phyloP scores from a whole-genome alignment of 1,140 invertebrate species.

The Anadara kagoshimensis region DNA sequence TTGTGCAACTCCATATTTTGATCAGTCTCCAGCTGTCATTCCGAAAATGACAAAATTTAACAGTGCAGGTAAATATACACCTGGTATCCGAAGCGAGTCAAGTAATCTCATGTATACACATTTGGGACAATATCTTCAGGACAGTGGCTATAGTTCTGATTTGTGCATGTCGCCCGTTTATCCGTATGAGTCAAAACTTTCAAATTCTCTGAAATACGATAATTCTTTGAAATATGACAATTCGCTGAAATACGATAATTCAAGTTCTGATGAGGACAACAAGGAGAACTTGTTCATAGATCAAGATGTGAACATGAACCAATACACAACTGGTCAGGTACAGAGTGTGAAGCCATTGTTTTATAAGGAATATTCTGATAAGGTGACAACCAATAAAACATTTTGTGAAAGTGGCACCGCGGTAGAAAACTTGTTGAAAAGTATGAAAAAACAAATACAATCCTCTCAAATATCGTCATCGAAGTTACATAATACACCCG shows the following conservation, averaged over 20 bases:
- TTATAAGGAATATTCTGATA: no score
- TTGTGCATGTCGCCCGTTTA: slow-evolving; percentile 44
- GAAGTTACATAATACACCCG: not conserved
- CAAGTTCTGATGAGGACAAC: slow-evolving; percentile 32
- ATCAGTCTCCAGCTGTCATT: not conserved
- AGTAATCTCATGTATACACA: slow-evolving; percentile 25
- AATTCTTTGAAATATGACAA: slow-evolving; percentile 4
- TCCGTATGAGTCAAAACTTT: slow-evolving; percentile 36
- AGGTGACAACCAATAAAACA: no score
- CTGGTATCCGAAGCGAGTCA: slow-evolving; percentile 15
- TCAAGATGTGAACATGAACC: not conserved
- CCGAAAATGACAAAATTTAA: not conserved
- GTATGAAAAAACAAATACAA: no score
- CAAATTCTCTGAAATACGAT: not conserved
- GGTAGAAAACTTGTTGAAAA: no score
- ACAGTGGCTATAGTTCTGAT: slow-evolving; percentile 57
- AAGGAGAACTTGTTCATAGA: slow-evolving; percentile 20
- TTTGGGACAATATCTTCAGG: slow-evolving; percentile 33
- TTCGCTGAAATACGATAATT: not conserved
- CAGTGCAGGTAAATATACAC: slow-evolving; percentile 10
- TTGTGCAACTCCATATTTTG: not conserved
- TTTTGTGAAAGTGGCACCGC: no score
- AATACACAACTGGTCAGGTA: not conserved
- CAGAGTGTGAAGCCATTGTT: no score
- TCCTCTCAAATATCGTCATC: not conserved